These are phyloP conservation scores for Todiramphus chloris DNA, from an alignment of 2,113 vertebrate genomes.

Conservation along the genomic window DNA sequence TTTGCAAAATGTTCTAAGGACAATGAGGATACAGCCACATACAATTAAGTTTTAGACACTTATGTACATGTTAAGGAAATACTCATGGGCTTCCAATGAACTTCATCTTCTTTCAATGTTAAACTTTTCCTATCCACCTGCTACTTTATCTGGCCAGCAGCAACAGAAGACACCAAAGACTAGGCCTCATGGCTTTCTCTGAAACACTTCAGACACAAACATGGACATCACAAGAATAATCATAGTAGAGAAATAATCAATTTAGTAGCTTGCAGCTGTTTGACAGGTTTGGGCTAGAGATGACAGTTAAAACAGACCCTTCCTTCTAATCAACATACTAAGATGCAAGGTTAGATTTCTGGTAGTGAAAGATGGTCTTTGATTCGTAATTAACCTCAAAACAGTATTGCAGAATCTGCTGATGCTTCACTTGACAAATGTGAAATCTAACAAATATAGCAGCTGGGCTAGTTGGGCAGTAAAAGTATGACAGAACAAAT, in stretches of 20 bases:
- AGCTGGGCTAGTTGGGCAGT: neutral
- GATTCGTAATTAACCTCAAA: neutral
- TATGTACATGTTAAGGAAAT: neutral
- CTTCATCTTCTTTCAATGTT: neutral
- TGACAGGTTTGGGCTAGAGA: neutral
- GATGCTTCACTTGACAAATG: neutral
- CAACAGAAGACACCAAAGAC: neutral
- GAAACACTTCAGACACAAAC: neutral
- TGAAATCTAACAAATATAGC: neutral
- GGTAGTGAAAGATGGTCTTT: neutral
- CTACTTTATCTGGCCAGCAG: neutral
- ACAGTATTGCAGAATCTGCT: neutral
- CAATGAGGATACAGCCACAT: neutral
- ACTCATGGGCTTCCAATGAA: neutral
- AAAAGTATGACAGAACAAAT: neutral
- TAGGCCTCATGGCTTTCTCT: neutral
- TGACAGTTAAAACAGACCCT: neutral
- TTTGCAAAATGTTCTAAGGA: neutral
- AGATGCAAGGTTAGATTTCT: neutral
- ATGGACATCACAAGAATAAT: neutral
- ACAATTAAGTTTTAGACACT: neutral
- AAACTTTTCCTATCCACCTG: neutral
- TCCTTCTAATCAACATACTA: neutral
- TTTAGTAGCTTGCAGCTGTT: neutral
- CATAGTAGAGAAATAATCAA: neutral